phyloP scores from a whole-genome alignment of 2,888 invertebrate species.

The Seira sanloemensis region DNA sequence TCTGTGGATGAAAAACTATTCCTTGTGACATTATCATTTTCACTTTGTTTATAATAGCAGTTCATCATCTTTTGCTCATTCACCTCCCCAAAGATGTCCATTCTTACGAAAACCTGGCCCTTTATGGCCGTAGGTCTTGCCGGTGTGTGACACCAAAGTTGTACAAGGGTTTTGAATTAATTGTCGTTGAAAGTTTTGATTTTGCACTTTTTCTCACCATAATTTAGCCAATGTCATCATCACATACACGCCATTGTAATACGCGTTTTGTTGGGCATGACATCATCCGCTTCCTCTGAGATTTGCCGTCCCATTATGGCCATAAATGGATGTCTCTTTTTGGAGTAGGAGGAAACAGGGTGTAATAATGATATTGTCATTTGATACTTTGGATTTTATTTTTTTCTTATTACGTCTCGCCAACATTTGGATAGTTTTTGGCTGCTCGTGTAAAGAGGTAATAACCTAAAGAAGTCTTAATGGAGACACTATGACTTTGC shows the following conservation, averaged over 20 bases:
- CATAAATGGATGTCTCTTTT: too few species aligned
- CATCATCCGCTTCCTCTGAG: background rate
- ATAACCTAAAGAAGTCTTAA: slow-evolving; percentile 22
- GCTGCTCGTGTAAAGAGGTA: slow-evolving; percentile 21
- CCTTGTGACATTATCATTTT: too few species aligned
- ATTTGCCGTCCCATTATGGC: slow-evolving; percentile 12
- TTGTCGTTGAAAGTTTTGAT: slow-evolving; percentile 52
- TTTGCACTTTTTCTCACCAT: slow-evolving; percentile 50
- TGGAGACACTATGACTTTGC: slow-evolving; percentile 31
- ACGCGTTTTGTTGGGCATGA: background rate
- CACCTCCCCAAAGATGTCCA: too few species aligned
- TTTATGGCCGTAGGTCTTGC: too few species aligned
- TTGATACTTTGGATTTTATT: slow-evolving; percentile 33
- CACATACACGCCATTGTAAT: too few species aligned
- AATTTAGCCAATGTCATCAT: slow-evolving; percentile 45
- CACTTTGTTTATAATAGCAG: too few species aligned
- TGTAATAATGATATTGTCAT: slow-evolving; percentile 35
- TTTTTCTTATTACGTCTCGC: background rate
- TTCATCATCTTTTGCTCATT: too few species aligned
- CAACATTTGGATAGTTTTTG: background rate
- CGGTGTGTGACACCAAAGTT: background rate
- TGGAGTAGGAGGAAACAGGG: too few species aligned
- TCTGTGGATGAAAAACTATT: too few species aligned
- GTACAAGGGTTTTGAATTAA: slow-evolving; percentile 12
- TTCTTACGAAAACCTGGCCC: too few species aligned